Evolutionary conservation across 2,888 invertebrate genomes (phyloP).

Genomic region (Tortrix viridana): DNA sequence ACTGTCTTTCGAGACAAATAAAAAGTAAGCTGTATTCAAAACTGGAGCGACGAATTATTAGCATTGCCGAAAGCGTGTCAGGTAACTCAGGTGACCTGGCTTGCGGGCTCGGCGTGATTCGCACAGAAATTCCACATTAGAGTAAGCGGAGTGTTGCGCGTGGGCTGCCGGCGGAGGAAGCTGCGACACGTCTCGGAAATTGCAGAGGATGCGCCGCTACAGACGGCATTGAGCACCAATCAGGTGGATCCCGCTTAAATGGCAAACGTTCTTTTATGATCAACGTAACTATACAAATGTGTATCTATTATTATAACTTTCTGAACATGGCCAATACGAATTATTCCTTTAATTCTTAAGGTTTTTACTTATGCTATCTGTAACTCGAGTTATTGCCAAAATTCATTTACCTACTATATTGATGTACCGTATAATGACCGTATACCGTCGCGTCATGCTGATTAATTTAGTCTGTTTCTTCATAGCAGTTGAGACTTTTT

Average conservation of each 20-base stretch:
- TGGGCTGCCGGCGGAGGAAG: slow-evolving; percentile 64
- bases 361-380: too few relatives aligned
- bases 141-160: slow-evolving; percentile 46
- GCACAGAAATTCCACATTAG: slow-evolving; percentile 39
- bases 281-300: slow-evolving; percentile 1
- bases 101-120: not conserved
- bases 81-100: slow-evolving; percentile 12
- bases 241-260: slow-evolving; percentile 57
- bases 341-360: too few relatives aligned
- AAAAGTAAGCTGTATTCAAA: slow-evolving; percentile 49
- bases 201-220: slow-evolving; percentile 73
- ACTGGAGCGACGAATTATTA: slow-evolving; percentile 54
- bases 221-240: slow-evolving; percentile 80
- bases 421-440: too few relatives aligned
- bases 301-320: too few relatives aligned
- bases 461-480: too few relatives aligned
- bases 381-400: too few relatives aligned
- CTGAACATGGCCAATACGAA: too few relatives aligned
- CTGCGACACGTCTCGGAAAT: slow-evolving; percentile 73
- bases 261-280: slow-evolving; percentile 39
- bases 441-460: too few relatives aligned
- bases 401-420: too few relatives aligned
- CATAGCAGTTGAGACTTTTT: too few relatives aligned
- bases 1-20: slow-evolving; percentile 45
- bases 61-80: slow-evolving; percentile 47